phyloP scores from a whole-genome alignment of 2,797 vertebrate species.

The Peromyscus eremicus region DNA sequence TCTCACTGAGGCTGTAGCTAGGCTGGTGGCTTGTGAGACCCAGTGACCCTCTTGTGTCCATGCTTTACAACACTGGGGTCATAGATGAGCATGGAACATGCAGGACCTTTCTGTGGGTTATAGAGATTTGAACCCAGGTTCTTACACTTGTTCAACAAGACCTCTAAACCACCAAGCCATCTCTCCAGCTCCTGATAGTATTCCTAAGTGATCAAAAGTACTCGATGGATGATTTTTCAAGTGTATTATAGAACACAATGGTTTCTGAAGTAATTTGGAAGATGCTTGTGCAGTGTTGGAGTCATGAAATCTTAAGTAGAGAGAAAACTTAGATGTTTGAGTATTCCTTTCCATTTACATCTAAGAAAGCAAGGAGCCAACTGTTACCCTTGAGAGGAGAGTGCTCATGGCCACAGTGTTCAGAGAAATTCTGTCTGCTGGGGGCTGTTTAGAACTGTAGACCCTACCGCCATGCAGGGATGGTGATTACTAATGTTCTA shows the following conservation, averaged over 20 bases:
- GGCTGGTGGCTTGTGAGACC: background rate
- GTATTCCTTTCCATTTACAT: background rate
- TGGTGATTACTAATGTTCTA: background rate
- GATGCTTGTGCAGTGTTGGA: background rate
- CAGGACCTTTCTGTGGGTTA: background rate
- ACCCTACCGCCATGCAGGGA: accelerated
- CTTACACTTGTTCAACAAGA: background rate
- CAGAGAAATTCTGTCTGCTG: background rate
- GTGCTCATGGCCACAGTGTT: no score
- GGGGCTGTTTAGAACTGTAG: background rate
- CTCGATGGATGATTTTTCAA: background rate
- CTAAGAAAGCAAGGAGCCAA: background rate
- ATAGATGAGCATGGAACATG: background rate
- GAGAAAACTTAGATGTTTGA: background rate
- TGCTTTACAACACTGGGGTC: background rate
- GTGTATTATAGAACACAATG: background rate
- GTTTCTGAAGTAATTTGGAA: background rate
- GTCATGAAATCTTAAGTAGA: background rate
- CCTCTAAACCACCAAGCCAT: background rate
- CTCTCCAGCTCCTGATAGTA: background rate
- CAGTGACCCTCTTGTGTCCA: no score
- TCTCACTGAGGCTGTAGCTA: background rate
- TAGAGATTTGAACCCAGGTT: background rate
- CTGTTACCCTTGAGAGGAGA: background rate
- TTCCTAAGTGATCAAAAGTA: background rate